Evolutionary conservation across 1,140 invertebrate species (phyloP).

Genomic region (Gonioctena quinquepunctata): DNA sequence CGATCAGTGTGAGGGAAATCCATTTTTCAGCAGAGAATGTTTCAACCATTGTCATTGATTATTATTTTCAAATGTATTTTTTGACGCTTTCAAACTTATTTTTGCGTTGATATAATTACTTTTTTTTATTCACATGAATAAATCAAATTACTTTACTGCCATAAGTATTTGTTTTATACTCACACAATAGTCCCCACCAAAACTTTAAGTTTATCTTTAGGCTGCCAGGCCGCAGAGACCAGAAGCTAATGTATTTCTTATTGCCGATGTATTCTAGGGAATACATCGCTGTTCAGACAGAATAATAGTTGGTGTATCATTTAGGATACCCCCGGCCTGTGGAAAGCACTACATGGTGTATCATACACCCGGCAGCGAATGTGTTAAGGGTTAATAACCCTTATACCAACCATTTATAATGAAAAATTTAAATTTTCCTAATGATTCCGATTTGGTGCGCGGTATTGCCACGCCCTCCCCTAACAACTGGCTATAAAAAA

Average conservation of each 20-base stretch:
- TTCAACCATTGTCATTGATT: conserved; percentile 1
- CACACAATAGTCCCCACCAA: neutral
- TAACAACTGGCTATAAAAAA: too few species aligned
- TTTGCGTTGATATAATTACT: neutral
- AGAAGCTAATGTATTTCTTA: neutral
- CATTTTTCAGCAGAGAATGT: conserved; percentile 13
- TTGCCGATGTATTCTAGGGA: neutral
- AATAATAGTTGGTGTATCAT: neutral
- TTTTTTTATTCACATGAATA: neutral
- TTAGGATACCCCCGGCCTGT: neutral
- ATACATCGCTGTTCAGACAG: neutral
- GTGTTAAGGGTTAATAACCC: too few species aligned
- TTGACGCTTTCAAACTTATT: neutral
- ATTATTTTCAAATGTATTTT: conserved; percentile 3
- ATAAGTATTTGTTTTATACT: neutral
- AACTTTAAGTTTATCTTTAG: neutral
- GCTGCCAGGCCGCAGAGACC: neutral
- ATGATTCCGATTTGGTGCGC: too few species aligned
- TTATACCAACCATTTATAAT: too few species aligned
- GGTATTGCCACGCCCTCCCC: too few species aligned
- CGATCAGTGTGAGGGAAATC: conserved; percentile 6
- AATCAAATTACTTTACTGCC: conserved; percentile 1
- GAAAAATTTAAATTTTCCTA: too few species aligned
- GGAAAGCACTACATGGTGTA: neutral
- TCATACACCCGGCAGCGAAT: conserved; percentile 2